Evolutionary conservation across 2,113 vertebrate species (phyloP), one percentile per base, ranked within the genome.

Genomic region (Bos javanicus): DNA sequence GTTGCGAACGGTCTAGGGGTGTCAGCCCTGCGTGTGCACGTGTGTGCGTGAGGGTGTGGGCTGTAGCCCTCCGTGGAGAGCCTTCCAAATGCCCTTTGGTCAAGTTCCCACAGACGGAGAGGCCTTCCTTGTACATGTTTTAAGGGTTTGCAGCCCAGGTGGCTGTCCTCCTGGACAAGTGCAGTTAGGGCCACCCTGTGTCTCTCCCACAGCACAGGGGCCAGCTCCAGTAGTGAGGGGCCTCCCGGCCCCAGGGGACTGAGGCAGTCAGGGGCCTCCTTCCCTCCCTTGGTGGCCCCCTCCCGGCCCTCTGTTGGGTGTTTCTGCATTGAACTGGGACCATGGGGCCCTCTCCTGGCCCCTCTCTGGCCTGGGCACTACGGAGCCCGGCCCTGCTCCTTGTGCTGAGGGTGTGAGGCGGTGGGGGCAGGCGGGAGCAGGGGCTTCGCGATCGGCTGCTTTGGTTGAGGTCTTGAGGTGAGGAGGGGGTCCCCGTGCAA

Each of bases 371-470:
- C 91, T 89, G 97, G 71, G 91, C 1, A 81, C 54, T 26, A 80
- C 57, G 86, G 97, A 97, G 67, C 87, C 96, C 59, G 90, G 71
- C 84, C 39, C 59, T 90, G 36, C 30, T 52, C 23, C 92, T 82
- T 92, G 74, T 83, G 39, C n/a, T 62, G 71, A 50, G 82, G 62
- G 7, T 46, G 43, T 59, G 46, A 28, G 57, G 26, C 21, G 2
- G 3, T 9, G 12, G 39, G 10, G 25, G 21, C 43, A 25, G 39
- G 33, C 30, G 2, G 23, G 23, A 26, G 82, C 78, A 94, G 50
- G 82, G 94, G 26, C 92, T 98, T 56, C 84, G 87, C 48, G 94
- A 91, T 48, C 48, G 96, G 57, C 82, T 90, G 36, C 82, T 93
- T 97, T 71, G 95, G 84, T 46, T 8, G 96, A 83, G 94, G 97